phyloP scores from a whole-genome alignment of 2,797 vertebrate species.

The Sebastes miniatus region DNA sequence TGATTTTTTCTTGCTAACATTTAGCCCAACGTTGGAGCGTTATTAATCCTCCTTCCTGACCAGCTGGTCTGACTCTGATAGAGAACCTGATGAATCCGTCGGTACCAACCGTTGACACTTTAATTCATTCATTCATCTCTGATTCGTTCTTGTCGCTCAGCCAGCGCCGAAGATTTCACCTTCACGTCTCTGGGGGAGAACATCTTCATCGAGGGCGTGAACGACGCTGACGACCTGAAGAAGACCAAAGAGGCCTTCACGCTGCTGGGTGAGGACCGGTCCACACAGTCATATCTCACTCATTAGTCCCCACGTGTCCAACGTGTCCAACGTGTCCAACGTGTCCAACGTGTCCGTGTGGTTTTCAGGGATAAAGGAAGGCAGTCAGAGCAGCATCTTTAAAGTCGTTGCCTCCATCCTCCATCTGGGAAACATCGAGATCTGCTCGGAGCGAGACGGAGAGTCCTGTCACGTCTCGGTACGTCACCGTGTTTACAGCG shows the following conservation, averaged over 20 bases:
- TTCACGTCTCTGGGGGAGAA: slow-evolving; percentile 89
- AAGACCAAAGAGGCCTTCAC: slow-evolving; percentile 90
- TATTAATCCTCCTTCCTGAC: too few species aligned
- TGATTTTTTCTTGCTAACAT: too few species aligned
- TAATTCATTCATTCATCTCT: background rate
- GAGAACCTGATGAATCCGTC: too few species aligned
- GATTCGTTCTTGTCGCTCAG: slow-evolving; percentile 64
- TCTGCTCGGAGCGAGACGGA: slow-evolving; percentile 83
- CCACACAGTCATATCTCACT: too few species aligned
- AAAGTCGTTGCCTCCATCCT: slow-evolving; percentile 92
- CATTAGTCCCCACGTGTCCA: too few species aligned
- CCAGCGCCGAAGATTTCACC: slow-evolving; percentile 88
- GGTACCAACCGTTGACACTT: too few species aligned
- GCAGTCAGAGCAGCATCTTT: slow-evolving; percentile 89
- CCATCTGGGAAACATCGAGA: slow-evolving; percentile 91
- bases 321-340: too few species aligned
- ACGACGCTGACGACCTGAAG: slow-evolving; percentile 89
- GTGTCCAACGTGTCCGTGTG: background rate
- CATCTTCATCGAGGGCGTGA: slow-evolving; percentile 86
- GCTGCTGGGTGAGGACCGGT: slow-evolving; percentile 84
- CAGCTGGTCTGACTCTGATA: too few species aligned
- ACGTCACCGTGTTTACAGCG: slow-evolving; percentile 40
- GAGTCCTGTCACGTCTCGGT: slow-evolving; percentile 88
- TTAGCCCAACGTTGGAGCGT: too few species aligned
- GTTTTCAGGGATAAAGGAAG: slow-evolving; percentile 88